Evolutionary conservation across 2,797 vertebrate species (phyloP).

Genomic region (Odontamblyopus lacepedii): DNA sequence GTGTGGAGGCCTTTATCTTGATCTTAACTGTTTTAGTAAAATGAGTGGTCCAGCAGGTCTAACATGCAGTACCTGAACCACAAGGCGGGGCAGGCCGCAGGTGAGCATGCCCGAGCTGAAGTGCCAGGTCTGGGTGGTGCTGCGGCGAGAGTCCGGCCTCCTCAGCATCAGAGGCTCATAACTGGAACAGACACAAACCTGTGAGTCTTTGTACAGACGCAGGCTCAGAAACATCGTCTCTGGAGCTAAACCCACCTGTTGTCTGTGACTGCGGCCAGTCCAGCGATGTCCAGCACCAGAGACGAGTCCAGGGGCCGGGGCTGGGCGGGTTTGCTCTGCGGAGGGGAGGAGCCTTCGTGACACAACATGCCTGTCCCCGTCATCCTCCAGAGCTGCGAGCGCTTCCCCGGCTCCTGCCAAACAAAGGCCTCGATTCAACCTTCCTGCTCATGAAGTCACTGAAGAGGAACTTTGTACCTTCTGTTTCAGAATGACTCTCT

Average conservation of each 20-base stretch:
- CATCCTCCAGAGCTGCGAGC: conserved; percentile 98
- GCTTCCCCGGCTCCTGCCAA: conserved; percentile 92
- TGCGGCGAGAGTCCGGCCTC: conserved; percentile 88
- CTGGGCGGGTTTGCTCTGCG: conserved; percentile 87
- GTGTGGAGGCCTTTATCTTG: too few species aligned
- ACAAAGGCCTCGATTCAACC: background rate
- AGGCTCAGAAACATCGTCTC: background rate
- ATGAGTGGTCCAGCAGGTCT: background rate
- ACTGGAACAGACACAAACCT: conserved; percentile 61
- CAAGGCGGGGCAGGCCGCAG: conserved; percentile 90
- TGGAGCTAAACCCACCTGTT: conserved; percentile 80
- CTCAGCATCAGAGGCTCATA: conserved; percentile 94
- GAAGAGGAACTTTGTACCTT: conserved; percentile 80
- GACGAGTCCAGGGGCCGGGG: conserved; percentile 83
- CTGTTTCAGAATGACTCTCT: conserved; percentile 93
- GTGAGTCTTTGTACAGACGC: background rate
- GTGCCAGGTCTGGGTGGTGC: conserved; percentile 95
- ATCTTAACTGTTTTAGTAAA: too few species aligned
- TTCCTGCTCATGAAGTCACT: background rate
- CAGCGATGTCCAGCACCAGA: conserved; percentile 92
- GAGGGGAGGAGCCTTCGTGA: conserved; percentile 95
- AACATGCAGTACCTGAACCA: conserved; percentile 79
- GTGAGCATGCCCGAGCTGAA: conserved; percentile 89
- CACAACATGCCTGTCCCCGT: conserved; percentile 88
- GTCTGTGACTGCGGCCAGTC: conserved; percentile 92